Evolutionary conservation across 1,140 invertebrate genomes (phyloP), one percentile per base, ranked within the genome.

Genomic region (Drosophila erecta): DNA sequence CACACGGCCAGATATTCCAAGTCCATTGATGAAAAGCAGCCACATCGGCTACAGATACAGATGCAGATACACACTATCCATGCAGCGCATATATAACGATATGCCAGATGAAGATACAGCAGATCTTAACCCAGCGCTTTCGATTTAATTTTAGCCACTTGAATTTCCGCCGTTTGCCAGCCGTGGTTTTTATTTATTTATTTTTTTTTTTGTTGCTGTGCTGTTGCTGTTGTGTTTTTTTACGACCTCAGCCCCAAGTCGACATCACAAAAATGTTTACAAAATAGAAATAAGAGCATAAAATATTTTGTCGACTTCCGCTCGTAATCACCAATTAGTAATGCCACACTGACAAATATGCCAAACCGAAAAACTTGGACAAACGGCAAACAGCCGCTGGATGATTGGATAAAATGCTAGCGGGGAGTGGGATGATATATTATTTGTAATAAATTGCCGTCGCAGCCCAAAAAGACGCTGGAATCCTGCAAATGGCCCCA

Each of bases 281-380:
- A 86, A 81, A 83, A 83, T 84, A 81, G 75, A 89, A 89, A 89
- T 89, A 89, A 75, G 87, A 77, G 80, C 76, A 89, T 84, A 70
- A 89, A 80, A 89, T 89, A 89, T 89, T 89, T 89, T 84, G 84
- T 89, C 84, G 84, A 89, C 89, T 90, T 90, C 89, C 83, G 80
- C 80, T 90, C 89, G 89, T 90, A 90, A 90, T 90, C 87, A 90
- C 83, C 89, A 90, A 90, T 90, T 90, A 90, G 89, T 90, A 85
- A 86, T 90, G 85, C 85, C 85, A 90, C 78, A 90, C 79, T 87
- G 87, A 90, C 87, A 90, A 90, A 90, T 86, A 83, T 77, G 86
- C 76, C 79, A 81, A 69, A 60, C 61, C 50, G 66, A 79, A 69
- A 66, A 67, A 55, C 43, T 73, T 71, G 60, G 53, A 12, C 56